Conservation (phyloP, 2,888 invertebrate genomes). For the Aporophyla nigra region DNA sequence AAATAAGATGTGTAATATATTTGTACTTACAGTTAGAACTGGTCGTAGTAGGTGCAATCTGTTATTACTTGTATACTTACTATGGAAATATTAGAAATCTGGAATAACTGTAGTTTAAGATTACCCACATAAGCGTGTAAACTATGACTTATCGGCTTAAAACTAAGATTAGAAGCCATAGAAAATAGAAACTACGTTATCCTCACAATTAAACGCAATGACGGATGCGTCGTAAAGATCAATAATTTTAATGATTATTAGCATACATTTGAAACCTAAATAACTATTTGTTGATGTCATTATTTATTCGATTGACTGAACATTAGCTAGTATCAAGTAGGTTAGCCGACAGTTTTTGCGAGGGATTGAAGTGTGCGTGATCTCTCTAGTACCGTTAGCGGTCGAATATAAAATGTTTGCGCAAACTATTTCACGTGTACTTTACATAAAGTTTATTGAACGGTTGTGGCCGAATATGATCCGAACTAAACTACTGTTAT, state of each 20-base stretch:
- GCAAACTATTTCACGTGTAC: conserved; percentile 45
- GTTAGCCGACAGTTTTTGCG: conserved; percentile 39
- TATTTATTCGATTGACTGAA: conserved; percentile 40
- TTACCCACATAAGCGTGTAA: conserved; percentile 16
- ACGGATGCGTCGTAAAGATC: conserved; percentile 11
- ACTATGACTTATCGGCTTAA: conserved; percentile 10
- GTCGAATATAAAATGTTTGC: conserved; percentile 49
- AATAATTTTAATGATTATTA: conserved; percentile 40
- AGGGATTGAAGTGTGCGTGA: conserved; percentile 30
- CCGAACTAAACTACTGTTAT: conserved; percentile 39
- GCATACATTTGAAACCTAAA: conserved; percentile 24
- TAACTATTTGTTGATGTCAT: conserved; percentile 40
- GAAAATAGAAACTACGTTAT: conserved; percentile 7
- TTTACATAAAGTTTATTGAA: conserved; percentile 60
- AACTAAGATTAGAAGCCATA: conserved; percentile 6
- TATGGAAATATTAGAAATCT: conserved; percentile 45
- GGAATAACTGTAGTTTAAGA: conserved; percentile 21
- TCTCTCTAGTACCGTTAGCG: conserved; percentile 46
- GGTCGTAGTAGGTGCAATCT: conserved; percentile 16
- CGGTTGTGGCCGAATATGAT: conserved; percentile 35
- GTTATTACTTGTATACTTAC: conserved; percentile 7
- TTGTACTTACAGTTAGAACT: conserved; percentile 47
- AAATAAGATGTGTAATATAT: conserved; percentile 46
- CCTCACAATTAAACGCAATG: conserved; percentile 6
- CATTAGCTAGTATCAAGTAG: conserved; percentile 58